phyloP scores from a whole-genome alignment of 2,888 invertebrate genomes.

The Sepioteuthis lessoniana region DNA sequence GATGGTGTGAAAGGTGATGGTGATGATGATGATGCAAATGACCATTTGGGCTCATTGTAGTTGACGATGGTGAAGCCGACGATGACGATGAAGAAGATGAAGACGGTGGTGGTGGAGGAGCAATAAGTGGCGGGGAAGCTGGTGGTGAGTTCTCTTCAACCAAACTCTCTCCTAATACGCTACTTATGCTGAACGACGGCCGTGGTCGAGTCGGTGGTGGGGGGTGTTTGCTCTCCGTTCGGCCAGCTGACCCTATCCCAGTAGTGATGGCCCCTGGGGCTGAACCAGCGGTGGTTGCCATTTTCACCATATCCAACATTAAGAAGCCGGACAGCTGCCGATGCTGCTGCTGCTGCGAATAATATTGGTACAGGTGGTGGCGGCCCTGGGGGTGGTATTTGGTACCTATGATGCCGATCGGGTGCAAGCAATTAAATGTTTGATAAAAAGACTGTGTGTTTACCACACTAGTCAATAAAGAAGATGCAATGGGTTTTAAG shows the following conservation, averaged over 20 bases:
- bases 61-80: background rate
- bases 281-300: background rate
- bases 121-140: background rate
- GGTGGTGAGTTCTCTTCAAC: conserved; percentile 33
- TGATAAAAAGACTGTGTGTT: background rate
- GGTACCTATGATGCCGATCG: background rate
- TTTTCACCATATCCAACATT: conserved; percentile 44
- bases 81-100: background rate
- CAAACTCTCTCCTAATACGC: conserved; percentile 38
- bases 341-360: background rate
- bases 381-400: background rate
- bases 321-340: background rate
- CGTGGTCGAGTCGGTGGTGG: background rate
- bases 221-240: conserved; percentile 10
- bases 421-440: background rate
- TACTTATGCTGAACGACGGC: conserved; percentile 42
- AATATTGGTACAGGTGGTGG: conserved; percentile 36
- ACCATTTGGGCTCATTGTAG: background rate
- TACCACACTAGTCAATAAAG: background rate
- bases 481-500: background rate
- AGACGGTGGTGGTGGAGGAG: background rate
- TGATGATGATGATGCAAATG: background rate
- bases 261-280: background rate
- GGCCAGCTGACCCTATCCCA: background rate
- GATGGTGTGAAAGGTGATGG: conserved; percentile 17